These are phyloP conservation scores for Vanacampus margaritifer DNA, from an alignment of 2,113 vertebrate species.

Conservation along the genomic window DNA sequence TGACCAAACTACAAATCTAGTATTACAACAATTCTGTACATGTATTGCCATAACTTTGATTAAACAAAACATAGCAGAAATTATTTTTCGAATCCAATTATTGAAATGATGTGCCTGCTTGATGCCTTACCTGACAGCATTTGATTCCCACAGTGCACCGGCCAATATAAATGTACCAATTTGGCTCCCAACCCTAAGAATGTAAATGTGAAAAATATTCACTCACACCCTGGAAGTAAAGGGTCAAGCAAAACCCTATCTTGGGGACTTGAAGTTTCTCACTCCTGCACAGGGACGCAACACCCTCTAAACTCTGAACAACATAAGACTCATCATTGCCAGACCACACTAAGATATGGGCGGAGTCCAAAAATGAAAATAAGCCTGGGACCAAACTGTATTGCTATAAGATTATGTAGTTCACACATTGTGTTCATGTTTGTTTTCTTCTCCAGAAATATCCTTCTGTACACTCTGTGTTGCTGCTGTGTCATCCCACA, in stretches of 20 bases:
- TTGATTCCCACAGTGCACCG: not conserved
- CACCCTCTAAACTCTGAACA: not conserved
- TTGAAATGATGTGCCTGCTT: too few species aligned
- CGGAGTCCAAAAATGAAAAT: slow-evolving; percentile 52
- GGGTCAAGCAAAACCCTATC: not conserved
- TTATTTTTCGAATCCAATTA: not conserved
- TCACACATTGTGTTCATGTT: slow-evolving; percentile 5
- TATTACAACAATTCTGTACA: not conserved
- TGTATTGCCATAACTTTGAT: not conserved
- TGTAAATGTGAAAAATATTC: not conserved
- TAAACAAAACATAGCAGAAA: not conserved
- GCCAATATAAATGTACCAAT: not conserved
- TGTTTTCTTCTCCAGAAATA: slow-evolving; percentile 48
- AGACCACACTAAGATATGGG: not conserved
- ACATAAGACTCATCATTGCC: not conserved
- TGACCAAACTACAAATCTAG: not conserved
- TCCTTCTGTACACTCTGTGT: slow-evolving; percentile 47
- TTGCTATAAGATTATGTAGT: not conserved
- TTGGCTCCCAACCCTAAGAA: not conserved
- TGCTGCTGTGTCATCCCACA: slow-evolving; percentile 50
- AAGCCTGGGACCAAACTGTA: slow-evolving; percentile 9
- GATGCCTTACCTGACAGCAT: not conserved
- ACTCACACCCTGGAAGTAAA: not conserved
- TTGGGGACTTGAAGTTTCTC: not conserved
- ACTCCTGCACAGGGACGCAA: not conserved